Conservation (phyloP, 2,888 invertebrate genomes). For the Malachius bipustulatus region DNA sequence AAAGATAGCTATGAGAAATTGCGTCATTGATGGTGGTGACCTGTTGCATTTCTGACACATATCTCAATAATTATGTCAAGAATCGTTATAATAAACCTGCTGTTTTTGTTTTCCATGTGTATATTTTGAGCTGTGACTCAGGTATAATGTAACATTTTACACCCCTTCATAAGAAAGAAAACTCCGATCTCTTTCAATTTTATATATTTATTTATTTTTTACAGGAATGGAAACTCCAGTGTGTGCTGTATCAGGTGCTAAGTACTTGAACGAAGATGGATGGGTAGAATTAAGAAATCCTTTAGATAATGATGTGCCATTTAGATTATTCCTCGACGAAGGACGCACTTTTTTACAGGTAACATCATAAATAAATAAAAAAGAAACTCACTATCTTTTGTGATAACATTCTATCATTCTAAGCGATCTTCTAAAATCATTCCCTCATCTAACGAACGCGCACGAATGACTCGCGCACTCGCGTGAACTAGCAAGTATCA, state of each 20-base stretch:
- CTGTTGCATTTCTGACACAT: too few species aligned
- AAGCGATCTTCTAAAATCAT: too few species aligned
- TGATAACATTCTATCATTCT: slow-evolving; percentile 5
- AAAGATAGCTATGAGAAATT: too few species aligned
- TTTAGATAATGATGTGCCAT: slow-evolving; percentile 65
- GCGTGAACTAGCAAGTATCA: too few species aligned
- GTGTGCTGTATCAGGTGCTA: slow-evolving; percentile 76
- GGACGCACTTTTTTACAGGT: slow-evolving; percentile 73
- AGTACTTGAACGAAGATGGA: slow-evolving; percentile 65
- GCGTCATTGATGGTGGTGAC: too few species aligned
- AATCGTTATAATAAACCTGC: too few species aligned
- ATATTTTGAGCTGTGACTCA: background rate
- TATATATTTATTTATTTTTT: too few species aligned
- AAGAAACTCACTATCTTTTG: background rate
- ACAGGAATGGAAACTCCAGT: slow-evolving; percentile 67
- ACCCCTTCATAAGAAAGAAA: slow-evolving; percentile 7
- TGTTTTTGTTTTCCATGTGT: too few species aligned
- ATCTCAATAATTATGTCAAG: too few species aligned
- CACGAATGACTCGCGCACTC: too few species aligned
- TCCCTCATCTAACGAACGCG: too few species aligned
- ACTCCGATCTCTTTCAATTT: background rate
- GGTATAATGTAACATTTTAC: too few species aligned
- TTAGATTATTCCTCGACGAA: slow-evolving; percentile 68
- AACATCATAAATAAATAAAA: slow-evolving; percentile 18
- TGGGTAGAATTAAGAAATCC: slow-evolving; percentile 72